Evolutionary conservation across 23 tunicate species (phyloP), one percentile per base, ranked within the genome.

Genomic region (Styela clava): DNA sequence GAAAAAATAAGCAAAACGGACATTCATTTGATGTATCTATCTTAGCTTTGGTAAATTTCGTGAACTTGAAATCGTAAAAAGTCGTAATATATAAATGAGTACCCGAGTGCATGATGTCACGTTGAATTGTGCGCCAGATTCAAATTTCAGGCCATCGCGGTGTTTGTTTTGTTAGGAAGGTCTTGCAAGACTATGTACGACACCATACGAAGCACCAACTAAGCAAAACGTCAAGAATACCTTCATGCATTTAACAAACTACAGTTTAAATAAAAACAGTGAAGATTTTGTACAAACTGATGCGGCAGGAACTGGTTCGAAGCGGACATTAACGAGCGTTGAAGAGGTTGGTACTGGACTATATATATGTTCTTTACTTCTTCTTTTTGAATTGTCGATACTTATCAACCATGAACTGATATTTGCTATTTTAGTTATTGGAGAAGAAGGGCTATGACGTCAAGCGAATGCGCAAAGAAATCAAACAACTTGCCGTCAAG

Each of bases 161-260:
- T n/a, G n/a, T n/a, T n/a, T n/a, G n/a, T n/a, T n/a, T n/a, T n/a
- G n/a, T n/a, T n/a, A 93, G 98, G 98, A 93, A 44, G 98, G 98
- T n/a, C 83, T 93, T 22, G 98, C 98, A 37, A 74, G 98, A 26
- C 84, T 93, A 2, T 93, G 98, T 37, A 93, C 98, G 0, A 86
- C 79, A 19, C 78, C 74, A 63, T 93, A 93, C 81, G 93, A 93
- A 63, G 16, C 76, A 24, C 98, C 98, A 27, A 82, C 76, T 0
- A 28, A 85, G 26, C 68, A 86, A 25, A 93, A 93, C 78, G 74
- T 93, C 31, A 25, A 81, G 64, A 82, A 93, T 37, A 34, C 90
- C 28, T 87, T 74, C 64, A 93, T 93, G 98, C 98, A 93, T 68
- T 65, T 93, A 2, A 93, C 98, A 33, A 93, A 93, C 87, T 93